These are phyloP conservation scores for Muscicapa adusta DNA, from an alignment of 2,113 vertebrate species.

Conservation along the genomic window DNA sequence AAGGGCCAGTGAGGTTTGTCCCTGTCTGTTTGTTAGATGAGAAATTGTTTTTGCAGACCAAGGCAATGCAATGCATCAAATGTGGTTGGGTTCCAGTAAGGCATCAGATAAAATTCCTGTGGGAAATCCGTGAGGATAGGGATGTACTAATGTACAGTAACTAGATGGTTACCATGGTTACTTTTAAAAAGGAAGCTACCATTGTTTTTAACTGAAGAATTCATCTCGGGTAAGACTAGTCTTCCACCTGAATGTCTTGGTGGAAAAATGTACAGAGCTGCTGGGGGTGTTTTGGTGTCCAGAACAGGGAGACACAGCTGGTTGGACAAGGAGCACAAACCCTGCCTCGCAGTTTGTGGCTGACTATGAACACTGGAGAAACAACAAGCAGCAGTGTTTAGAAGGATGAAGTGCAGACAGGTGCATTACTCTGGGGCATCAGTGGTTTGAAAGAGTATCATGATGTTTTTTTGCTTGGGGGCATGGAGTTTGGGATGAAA, in stretches of 20 bases:
- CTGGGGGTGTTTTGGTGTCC: background rate
- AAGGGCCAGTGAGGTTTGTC: background rate
- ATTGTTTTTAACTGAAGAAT: background rate
- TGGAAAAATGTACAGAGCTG: background rate
- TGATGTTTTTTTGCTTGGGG: background rate
- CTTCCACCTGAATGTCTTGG: background rate
- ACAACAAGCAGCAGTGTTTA: background rate
- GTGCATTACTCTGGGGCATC: background rate
- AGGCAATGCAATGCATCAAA: background rate
- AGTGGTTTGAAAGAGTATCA: background rate
- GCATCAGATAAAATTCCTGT: background rate
- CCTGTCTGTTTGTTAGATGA: background rate
- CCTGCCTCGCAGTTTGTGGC: background rate
- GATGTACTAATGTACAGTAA: background rate
- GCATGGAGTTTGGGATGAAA: background rate
- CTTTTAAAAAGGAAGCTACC: background rate
- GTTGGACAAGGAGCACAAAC: background rate
- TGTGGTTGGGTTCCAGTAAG: background rate
- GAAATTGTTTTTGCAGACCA: background rate
- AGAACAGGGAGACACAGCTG: background rate
- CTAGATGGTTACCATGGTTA: background rate
- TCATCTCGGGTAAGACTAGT: background rate
- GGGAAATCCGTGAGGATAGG: background rate
- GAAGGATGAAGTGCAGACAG: background rate
- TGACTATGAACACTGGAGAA: background rate